Conservation (phyloP, 2,888 invertebrate species). For the Microctonus aethiopoides region DNA sequence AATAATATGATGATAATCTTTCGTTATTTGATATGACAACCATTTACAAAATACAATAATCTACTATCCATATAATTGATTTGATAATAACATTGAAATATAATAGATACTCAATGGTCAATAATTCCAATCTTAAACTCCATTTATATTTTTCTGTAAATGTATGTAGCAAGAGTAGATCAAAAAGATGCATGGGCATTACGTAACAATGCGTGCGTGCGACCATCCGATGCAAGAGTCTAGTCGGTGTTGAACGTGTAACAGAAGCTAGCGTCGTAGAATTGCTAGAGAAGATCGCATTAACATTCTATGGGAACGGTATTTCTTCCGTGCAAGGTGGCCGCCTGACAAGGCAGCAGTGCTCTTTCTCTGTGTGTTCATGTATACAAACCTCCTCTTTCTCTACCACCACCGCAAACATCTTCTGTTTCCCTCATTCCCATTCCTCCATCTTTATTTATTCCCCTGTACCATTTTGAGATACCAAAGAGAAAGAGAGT, state of each 20-base stretch:
- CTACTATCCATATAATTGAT: neutral
- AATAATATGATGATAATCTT: neutral
- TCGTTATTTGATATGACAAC: neutral
- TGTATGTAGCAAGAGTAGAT: neutral
- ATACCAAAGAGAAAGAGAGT: neutral
- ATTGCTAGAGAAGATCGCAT: slow-evolving; percentile 58
- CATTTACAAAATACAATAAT: neutral
- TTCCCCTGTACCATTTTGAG: neutral
- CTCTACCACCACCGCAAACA: slow-evolving; percentile 23
- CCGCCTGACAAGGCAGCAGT: slow-evolving; percentile 55
- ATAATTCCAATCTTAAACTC: too few relatives aligned
- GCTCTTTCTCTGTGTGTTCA: slow-evolving; percentile 42
- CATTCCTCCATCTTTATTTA: neutral
- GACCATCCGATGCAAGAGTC: slow-evolving; percentile 30
- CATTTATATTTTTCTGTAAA: too few relatives aligned
- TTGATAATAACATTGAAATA: neutral
- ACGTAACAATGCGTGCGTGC: slow-evolving; percentile 55
- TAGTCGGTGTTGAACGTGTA: slow-evolving; percentile 35
- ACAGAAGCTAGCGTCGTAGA: slow-evolving; percentile 40
- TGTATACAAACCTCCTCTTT: slow-evolving; percentile 16
- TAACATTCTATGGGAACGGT: slow-evolving; percentile 67
- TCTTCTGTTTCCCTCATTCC: slow-evolving; percentile 14
- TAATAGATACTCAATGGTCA: neutral
- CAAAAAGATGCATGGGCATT: slow-evolving; percentile 41
- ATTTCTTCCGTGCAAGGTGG: slow-evolving; percentile 56